Conservation (phyloP, 2,888 invertebrate species). For the Meliscaeva auricollis region DNA sequence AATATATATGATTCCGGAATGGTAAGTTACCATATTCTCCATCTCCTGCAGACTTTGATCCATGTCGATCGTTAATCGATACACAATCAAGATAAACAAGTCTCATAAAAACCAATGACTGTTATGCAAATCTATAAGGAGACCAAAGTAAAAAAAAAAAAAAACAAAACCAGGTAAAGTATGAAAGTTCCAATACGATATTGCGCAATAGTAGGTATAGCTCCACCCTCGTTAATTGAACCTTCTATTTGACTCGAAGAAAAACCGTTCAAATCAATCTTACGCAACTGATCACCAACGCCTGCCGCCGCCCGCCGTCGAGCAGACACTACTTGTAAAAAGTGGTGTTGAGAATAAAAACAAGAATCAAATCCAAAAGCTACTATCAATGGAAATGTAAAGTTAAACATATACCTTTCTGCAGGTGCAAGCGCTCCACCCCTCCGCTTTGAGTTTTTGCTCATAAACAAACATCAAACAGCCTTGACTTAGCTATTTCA, state of each 20-base stretch:
- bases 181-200: conserved; percentile 40
- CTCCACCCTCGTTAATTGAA: conserved; percentile 44
- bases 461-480: conserved; percentile 42
- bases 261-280: conserved; percentile 46
- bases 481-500: conserved; percentile 59
- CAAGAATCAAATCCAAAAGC: conserved; percentile 8
- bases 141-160: conserved; percentile 17
- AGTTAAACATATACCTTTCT: conserved; percentile 1
- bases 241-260: neutral
- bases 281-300: conserved; percentile 37
- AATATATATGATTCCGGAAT: conserved; percentile 24
- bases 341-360: conserved; percentile 14
- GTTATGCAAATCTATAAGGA: conserved; percentile 52
- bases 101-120: conserved; percentile 58
- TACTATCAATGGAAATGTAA: conserved; percentile 44
- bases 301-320: no score
- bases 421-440: conserved; percentile 63
- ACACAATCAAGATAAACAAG: conserved; percentile 44
- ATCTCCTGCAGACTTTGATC: conserved; percentile 26
- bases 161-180: conserved; percentile 11
- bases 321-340: conserved; percentile 18
- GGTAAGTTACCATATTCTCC: conserved; percentile 29
- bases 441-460: conserved; percentile 8
- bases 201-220: conserved; percentile 46
- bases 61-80: conserved; percentile 29